Conservation (phyloP, 2,113 vertebrate species). For the Furnarius figulus region DNA sequence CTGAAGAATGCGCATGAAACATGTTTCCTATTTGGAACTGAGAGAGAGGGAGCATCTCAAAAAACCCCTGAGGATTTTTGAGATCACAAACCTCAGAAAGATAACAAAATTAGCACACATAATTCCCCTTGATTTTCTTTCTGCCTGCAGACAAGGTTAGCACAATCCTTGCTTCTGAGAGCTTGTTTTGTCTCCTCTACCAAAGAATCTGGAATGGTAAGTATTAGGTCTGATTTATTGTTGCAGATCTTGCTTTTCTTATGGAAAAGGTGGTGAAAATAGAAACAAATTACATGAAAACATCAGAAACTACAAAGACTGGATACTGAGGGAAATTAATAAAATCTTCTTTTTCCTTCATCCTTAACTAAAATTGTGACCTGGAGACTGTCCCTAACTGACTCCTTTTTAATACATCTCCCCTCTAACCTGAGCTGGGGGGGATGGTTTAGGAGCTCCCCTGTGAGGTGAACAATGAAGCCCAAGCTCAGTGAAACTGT, state of each 20-base stretch:
- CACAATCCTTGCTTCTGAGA: background rate
- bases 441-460: background rate
- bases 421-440: background rate
- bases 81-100: constrained; percentile 8
- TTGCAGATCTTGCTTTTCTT: background rate
- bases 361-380: background rate
- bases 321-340: background rate
- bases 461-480: background rate
- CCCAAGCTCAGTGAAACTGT: background rate
- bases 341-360: background rate
- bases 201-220: background rate
- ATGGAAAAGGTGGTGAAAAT: background rate
- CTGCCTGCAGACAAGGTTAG: background rate
- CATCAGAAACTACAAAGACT: background rate
- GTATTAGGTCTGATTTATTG: background rate
- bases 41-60: background rate
- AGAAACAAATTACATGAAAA: background rate
- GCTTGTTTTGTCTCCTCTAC: background rate
- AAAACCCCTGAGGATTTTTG: background rate
- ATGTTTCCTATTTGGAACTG: background rate
- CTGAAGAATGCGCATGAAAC: background rate
- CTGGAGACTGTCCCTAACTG: background rate
- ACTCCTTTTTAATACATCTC: background rate
- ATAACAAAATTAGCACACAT: constrained; percentile 1
- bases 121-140: constrained; percentile 10